A percentile compares a stretch with the other conserved stretches of the same genome.
These are phyloP conservation scores for Pipistrellus nathusii DNA, from an alignment of 2,797 vertebrate genomes.

Conservation along the genomic window DNA sequence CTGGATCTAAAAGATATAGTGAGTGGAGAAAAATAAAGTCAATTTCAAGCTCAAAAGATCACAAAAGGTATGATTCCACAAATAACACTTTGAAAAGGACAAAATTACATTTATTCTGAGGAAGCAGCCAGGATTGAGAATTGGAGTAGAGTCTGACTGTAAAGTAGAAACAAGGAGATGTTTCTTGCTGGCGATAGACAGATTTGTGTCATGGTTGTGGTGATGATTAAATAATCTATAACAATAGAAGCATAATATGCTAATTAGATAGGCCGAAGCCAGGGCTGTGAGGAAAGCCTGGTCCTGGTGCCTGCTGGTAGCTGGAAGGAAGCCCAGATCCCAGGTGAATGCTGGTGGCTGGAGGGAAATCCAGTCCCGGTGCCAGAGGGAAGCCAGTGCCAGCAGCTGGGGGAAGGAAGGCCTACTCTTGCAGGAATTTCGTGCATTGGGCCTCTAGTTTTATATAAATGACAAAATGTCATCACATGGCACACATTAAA, in stretches of 20 bases:
- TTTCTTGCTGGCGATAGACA: background rate
- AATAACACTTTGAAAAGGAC: background rate
- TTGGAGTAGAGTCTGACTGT: background rate
- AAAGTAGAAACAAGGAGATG: background rate
- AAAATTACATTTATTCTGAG: background rate
- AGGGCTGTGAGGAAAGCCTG: too few relatives aligned
- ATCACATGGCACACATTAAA: background rate
- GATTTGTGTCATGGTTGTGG: background rate
- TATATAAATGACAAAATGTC: background rate
- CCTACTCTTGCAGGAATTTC: too few relatives aligned
- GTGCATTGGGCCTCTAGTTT: background rate
- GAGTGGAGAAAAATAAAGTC: background rate
- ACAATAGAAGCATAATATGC: too few relatives aligned
- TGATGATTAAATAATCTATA: background rate
- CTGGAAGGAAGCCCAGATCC: too few relatives aligned
- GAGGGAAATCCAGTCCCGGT: too few relatives aligned
- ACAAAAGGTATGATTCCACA: background rate
- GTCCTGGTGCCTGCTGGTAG: too few relatives aligned
- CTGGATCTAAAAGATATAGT: background rate
- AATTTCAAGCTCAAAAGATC: background rate
- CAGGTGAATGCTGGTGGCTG: too few relatives aligned
- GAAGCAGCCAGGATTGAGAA: background rate
- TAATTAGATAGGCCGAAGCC: too few relatives aligned
- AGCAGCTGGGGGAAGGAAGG: too few relatives aligned
- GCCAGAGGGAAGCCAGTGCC: too few relatives aligned